phyloP scores from a whole-genome alignment of 2,797 vertebrate genomes.

The Nannoperca australis region DNA sequence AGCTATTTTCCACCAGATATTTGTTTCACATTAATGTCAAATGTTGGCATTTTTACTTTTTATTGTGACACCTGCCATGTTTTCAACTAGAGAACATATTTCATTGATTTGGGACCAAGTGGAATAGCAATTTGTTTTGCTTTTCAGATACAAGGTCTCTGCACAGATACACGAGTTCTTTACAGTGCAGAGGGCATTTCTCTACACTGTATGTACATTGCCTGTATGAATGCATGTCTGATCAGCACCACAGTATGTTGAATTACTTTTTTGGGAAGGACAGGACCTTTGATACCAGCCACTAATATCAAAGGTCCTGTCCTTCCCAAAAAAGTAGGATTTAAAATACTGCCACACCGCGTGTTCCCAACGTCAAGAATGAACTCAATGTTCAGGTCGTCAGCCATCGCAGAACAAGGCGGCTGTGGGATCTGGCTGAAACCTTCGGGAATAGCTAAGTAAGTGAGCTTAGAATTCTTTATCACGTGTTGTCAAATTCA shows the following conservation, averaged over 20 bases:
- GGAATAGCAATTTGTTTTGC: not conserved
- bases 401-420: not conserved
- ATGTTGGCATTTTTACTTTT: not conserved
- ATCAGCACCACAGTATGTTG: not conserved
- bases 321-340: not conserved
- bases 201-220: not conserved
- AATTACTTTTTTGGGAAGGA: not conserved
- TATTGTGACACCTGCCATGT: not conserved
- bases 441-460: not conserved
- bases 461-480: not conserved
- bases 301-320: too few species aligned
- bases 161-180: not conserved
- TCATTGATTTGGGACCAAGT: not conserved
- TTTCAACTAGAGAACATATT: not conserved
- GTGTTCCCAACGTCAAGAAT: too few species aligned
- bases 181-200: not conserved
- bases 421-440: not conserved
- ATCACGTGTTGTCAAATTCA: not conserved
- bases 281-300: not conserved
- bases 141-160: conserved; percentile 6
- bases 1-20: not conserved
- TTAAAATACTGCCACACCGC: not conserved
- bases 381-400: not conserved
- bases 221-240: not conserved
- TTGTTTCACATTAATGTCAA: not conserved